Evolutionary conservation across 2,113 vertebrate genomes (phyloP).

Genomic region (Sphyrna mokarran): DNA sequence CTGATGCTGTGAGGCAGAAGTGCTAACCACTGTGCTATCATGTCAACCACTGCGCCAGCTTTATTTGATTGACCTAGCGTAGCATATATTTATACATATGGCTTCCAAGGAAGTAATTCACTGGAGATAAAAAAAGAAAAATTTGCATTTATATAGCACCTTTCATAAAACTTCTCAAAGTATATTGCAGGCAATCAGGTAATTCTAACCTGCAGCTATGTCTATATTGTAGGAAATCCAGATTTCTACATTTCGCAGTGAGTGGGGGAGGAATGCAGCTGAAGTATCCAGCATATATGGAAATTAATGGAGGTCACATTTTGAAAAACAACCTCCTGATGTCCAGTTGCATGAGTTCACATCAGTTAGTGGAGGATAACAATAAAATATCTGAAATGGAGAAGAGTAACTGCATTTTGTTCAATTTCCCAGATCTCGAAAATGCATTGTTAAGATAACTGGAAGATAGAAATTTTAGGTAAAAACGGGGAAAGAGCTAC

Average conservation of each 20-base stretch:
- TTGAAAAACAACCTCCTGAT: background rate
- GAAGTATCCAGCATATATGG: background rate
- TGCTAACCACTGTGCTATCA: too few relatives aligned
- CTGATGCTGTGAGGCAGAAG: too few relatives aligned
- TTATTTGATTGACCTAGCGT: background rate
- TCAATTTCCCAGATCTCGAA: too few relatives aligned
- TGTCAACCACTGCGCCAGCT: background rate
- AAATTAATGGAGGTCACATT: background rate
- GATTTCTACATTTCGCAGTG: background rate
- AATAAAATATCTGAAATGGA: background rate
- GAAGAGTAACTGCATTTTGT: background rate
- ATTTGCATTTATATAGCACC: background rate
- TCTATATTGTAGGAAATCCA: background rate
- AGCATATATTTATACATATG: background rate
- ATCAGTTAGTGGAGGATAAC: background rate
- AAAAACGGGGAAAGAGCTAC: background rate
- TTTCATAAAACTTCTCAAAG: background rate
- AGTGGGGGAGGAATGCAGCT: background rate
- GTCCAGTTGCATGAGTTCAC: background rate
- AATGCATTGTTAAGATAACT: background rate
- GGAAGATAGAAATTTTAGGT: background rate
- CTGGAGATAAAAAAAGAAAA: background rate
- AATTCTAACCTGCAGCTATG: background rate
- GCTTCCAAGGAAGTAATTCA: background rate
- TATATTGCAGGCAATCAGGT: background rate